Percentiles rank a stretch among this genome's conserved stretches.
Evolutionary conservation across 1,140 invertebrate species (phyloP).

Genomic region (Ladona fulva): DNA sequence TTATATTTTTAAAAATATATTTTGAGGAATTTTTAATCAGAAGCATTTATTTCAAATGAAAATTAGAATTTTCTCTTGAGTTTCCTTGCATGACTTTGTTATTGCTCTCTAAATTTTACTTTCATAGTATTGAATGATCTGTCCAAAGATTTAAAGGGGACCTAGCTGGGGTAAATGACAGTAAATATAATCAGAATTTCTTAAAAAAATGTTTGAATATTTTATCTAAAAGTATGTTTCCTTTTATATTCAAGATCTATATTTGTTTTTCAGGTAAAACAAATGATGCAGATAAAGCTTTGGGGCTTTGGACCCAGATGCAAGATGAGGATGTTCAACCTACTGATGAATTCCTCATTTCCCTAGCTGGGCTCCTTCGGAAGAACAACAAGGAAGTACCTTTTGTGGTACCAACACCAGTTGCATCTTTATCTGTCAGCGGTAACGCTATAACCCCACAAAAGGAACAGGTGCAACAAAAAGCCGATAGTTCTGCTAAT

Average conservation of each 20-base stretch:
- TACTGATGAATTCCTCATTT: conserved; percentile 52
- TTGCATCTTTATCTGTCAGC: not conserved
- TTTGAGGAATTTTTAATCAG: too few relatives aligned
- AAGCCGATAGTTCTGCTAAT: conserved; percentile 18
- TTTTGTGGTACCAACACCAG: conserved; percentile 50
- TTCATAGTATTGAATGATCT: too few relatives aligned
- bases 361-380: conserved; percentile 54
- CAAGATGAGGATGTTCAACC: conserved; percentile 70
- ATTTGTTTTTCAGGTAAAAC: conserved; percentile 26
- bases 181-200: too few relatives aligned
- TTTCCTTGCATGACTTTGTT: too few relatives aligned
- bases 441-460: not conserved
- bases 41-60: too few relatives aligned
- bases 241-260: not conserved
- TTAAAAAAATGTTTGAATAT: too few relatives aligned
- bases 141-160: too few relatives aligned
- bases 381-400: conserved; percentile 54
- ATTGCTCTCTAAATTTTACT: too few relatives aligned
- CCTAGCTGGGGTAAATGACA: too few relatives aligned
- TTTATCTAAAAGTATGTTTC: too few relatives aligned
- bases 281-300: conserved; percentile 58
- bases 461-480: conserved; percentile 18
- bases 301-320: conserved; percentile 65
- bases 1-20: too few relatives aligned
- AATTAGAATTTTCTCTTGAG: too few relatives aligned